Base-by-base conservation (phyloP, 2,888 invertebrate genomes). In the Cosmia trapezina region DNA sequence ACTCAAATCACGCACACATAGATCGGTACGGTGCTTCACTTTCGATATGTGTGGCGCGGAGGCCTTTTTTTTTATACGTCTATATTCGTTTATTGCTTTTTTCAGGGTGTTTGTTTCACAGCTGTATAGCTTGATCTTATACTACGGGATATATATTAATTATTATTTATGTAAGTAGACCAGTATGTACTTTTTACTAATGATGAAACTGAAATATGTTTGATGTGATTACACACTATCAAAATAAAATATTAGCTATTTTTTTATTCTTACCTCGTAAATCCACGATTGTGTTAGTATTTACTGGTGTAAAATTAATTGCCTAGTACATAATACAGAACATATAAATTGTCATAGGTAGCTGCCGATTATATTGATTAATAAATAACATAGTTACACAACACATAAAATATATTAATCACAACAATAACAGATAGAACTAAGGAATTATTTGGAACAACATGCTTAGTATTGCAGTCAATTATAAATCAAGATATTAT, bases 371-470 rank as follows among this genome's bases (percentile, higher is more conserved):
- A 51, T 45, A 75, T 49, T 66, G 63, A 68, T 67, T 73, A 75
- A 79, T 84, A 85, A 85, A 79, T 79, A 70, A 80, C 74, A 81
- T 64, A 69, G 61, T 65, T 64, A 78, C 60, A 73, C 57, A 83
- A 78, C 73, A 72, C 71, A 76, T 81, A 78, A 80, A 81, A 84
- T 82, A 76, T 83, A 70, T 72, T 59, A 78, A 76, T 82, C 49
- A 82, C 76, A 85, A 85, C 80, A 19, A 76, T 78, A 85, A 84
- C 73, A 80, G 78, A 80, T 78, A 83, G 37, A 74, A 69, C 57
- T 77, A 73, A 60, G 75, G 73, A 74, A 78, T 85, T 83, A 85
- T 84, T 84, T 84, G 84, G 75, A 85, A 79, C 83, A 76, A 69
- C 70, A 73, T 77, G 83, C 66, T n/a, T 63, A 74, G 70, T 70